Base-by-base conservation (phyloP, 1,140 invertebrate species). In the Tyrophagus putrescentiae region DNA sequence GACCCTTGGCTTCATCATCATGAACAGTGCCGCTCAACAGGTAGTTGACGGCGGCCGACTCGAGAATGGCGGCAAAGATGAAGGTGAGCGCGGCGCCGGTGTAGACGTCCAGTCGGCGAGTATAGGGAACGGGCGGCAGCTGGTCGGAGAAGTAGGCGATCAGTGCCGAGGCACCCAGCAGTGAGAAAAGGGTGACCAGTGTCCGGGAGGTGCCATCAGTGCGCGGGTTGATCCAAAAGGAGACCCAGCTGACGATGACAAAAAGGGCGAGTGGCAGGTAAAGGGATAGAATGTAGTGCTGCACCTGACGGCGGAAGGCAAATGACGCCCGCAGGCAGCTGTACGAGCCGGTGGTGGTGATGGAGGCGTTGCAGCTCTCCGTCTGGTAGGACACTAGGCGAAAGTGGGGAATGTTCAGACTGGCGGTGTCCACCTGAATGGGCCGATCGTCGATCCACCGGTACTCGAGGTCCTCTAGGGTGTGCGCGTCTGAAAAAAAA, bases 211-310 rank as follows among this genome's bases (percentile, higher is more conserved):
- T n/a, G n/a, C n/a, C n/a, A n/a, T n/a, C n/a, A n/a, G n/a, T n/a
- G n/a, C n/a, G n/a, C n/a, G n/a, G 36, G 21, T 39, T 21, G 36
- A 39, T 39, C 45, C 45, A 48, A 48, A 48, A 48, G 7, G 45
- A 48, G 23, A 48, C 6, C 45, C 45, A 48, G 9, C 21, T 25
- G 9, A 48, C 45, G 45, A 48, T 48, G 45, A 48, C 31, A 21
- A 48, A 21, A 9, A 21, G 7, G 7, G 18, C 18, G 7, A 7
- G 23, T 7, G 45, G 45, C 7, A 48, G 45, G 31, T 48, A 48
- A 7, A 48, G 13, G 23, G 13, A 6, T 7, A 7, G 7, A 6
- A 48, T 7, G 45, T 25, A 48, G 7, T 18, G 45, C 9, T 6
- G 23, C 7, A 6, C 7, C 23, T 48, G 21, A 48, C 7, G 21